Evolutionary conservation across 2,113 vertebrate species (phyloP).

Genomic region (Rhinogobius similis): DNA sequence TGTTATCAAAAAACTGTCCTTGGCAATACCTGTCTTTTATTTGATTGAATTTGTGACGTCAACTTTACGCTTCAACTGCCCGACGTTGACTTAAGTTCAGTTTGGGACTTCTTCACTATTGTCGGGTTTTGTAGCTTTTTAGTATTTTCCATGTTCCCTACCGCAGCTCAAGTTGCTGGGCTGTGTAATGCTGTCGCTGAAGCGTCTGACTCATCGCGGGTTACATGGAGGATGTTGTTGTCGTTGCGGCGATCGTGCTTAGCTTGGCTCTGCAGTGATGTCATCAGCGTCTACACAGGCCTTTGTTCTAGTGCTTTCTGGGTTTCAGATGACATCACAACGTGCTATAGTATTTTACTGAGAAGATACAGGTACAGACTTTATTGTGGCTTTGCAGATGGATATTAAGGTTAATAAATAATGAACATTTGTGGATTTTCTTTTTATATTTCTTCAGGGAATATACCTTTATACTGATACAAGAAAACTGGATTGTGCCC

Average conservation of each 20-base stretch:
- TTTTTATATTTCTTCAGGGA: background rate
- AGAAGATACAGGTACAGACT: background rate
- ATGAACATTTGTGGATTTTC: background rate
- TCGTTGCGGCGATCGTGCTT: conserved; percentile 31
- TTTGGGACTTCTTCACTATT: background rate
- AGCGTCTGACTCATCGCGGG: conserved; percentile 48
- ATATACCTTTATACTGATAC: background rate
- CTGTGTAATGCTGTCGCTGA: conserved; percentile 37
- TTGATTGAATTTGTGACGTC: background rate
- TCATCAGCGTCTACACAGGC: conserved; percentile 34
- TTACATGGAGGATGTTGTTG: conserved; percentile 54
- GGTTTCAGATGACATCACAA: background rate
- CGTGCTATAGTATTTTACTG: background rate
- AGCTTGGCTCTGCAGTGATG: conserved; percentile 46
- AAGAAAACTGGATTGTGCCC: background rate
- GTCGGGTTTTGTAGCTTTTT: background rate
- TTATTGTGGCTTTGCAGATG: background rate
- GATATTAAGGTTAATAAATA: background rate
- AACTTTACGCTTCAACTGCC: too few species aligned
- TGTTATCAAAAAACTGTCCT: too few species aligned
- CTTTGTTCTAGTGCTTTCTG: conserved; percentile 48
- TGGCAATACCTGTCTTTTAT: background rate
- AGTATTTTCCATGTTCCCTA: background rate
- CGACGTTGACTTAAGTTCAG: background rate
- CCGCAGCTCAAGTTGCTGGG: background rate